Percentiles rank a stretch among this genome's conserved stretches.
Conservation (phyloP, 1,140 invertebrate genomes). For the Arion vulgaris region DNA sequence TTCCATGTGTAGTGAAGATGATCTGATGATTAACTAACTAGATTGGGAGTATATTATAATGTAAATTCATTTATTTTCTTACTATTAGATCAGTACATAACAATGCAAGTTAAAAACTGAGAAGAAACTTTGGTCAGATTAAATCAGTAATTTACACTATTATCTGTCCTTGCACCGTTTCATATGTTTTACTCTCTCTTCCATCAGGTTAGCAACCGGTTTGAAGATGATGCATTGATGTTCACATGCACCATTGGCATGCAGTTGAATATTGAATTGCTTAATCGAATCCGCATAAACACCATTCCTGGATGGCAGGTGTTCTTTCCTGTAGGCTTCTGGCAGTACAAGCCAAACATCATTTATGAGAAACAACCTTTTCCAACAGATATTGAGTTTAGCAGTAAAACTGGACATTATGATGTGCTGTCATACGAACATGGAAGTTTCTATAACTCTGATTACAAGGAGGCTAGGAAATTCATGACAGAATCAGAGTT, state of each 20-base stretch:
- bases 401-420: constrained; percentile 86
- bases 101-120: too few species aligned
- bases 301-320: constrained; percentile 73
- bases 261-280: constrained; percentile 83
- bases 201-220: constrained; percentile 76
- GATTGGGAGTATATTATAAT: too few species aligned
- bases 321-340: constrained; percentile 72
- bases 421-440: constrained; percentile 81
- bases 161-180: too few species aligned
- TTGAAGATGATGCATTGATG: constrained; percentile 70
- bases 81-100: too few species aligned
- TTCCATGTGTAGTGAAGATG: too few species aligned
- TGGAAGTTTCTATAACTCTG: constrained; percentile 85
- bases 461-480: constrained; percentile 83
- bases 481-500: constrained; percentile 63
- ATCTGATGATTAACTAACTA: too few species aligned
- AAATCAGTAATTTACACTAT: too few species aligned
- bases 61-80: too few species aligned
- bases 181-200: too few species aligned
- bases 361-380: constrained; percentile 67
- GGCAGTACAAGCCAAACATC: constrained; percentile 70
- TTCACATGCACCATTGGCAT: constrained; percentile 69
- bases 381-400: constrained; percentile 80
- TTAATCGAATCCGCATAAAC: constrained; percentile 78
- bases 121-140: too few species aligned